phyloP scores from a whole-genome alignment of 2,113 vertebrate species.

The Thamnophis sirtalis region DNA sequence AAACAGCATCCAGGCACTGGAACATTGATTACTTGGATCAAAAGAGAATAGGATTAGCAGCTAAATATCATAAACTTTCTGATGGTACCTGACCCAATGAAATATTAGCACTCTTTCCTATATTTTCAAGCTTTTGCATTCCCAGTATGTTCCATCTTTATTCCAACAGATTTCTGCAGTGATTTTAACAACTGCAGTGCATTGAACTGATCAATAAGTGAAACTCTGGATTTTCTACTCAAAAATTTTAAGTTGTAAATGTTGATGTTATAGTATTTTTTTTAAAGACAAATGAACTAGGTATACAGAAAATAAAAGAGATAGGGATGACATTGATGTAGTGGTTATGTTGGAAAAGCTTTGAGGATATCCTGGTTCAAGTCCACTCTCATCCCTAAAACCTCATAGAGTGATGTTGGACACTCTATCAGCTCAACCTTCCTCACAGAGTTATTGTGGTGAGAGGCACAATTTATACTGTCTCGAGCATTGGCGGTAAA shows the following conservation, averaged over 20 bases:
- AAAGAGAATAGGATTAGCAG: neutral
- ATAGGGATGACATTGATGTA: neutral
- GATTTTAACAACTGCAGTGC: neutral
- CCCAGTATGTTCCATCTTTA: neutral
- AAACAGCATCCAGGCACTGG: neutral
- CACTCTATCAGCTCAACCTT: neutral
- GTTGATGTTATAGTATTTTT: neutral
- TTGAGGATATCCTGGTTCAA: neutral
- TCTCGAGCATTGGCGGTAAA: neutral
- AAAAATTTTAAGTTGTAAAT: neutral
- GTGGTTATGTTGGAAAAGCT: neutral
- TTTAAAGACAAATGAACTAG: neutral
- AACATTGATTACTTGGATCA: neutral
- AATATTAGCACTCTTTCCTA: neutral
- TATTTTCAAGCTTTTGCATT: neutral
- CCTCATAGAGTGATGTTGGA: neutral
- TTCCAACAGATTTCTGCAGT: neutral
- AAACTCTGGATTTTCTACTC: neutral
- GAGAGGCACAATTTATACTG: neutral
- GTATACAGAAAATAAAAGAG: neutral
- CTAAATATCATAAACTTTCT: neutral
- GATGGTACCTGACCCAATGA: neutral
- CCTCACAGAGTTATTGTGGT: neutral
- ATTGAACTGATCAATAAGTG: neutral
- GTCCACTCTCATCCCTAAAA: neutral